Conservation (phyloP, 2,797 vertebrate species). For the Australoheros facetus region DNA sequence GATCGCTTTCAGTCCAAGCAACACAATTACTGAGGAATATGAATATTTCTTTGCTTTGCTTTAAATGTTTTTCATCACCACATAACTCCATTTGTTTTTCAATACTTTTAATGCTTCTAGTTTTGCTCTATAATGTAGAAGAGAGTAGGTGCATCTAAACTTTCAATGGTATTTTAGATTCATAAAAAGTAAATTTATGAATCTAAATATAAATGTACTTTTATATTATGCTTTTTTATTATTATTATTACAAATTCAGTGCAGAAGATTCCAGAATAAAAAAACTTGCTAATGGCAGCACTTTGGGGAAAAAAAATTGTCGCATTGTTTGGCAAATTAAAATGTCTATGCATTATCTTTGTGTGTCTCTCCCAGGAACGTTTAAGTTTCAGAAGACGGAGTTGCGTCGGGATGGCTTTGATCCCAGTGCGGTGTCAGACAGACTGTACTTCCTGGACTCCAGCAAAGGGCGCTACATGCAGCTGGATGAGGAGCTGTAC, state of each 20-base stretch:
- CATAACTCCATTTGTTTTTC: neutral
- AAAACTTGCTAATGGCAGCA: neutral
- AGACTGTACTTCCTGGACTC: constrained; percentile 91
- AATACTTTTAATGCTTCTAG: neutral
- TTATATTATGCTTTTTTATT: neutral
- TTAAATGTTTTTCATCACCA: neutral
- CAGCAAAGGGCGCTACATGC: constrained; percentile 85
- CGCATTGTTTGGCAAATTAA: neutral
- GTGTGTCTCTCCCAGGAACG: constrained; percentile 82
- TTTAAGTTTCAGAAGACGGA: constrained; percentile 97
- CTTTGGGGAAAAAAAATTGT: neutral
- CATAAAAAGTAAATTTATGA: neutral
- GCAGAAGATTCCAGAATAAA: neutral
- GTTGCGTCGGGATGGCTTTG: constrained; percentile 89
- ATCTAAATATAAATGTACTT: too few relatives aligned
- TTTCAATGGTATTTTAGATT: neutral
- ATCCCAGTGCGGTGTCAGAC: constrained; percentile 85
- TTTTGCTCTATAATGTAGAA: neutral
- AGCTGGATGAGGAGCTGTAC: constrained; percentile 83
- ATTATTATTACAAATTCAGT: neutral
- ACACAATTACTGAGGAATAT: neutral
- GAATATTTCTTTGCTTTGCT: neutral
- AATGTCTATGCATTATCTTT: neutral
- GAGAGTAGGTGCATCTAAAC: neutral
- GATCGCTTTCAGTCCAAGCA: neutral